Percentiles rank a stretch among this genome's conserved stretches.
These are phyloP conservation scores for Agrotis exclamationis DNA, from an alignment of 2,888 invertebrate genomes.

Conservation along the genomic window DNA sequence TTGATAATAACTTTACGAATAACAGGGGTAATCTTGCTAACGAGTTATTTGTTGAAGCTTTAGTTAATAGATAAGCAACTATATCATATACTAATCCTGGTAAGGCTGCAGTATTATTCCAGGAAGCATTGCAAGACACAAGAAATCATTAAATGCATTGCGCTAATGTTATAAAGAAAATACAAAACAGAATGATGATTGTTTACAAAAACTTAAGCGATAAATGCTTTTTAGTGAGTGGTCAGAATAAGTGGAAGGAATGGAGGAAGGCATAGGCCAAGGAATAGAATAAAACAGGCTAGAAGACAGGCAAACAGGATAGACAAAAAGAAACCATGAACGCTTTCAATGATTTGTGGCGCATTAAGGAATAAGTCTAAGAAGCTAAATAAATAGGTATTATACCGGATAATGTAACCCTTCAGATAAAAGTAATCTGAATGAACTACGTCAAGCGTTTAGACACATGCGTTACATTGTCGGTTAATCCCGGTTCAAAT, in stretches of 20 bases:
- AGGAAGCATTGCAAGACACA: conserved; percentile 15
- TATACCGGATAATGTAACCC: conserved; percentile 7
- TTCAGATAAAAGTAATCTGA: conserved; percentile 20
- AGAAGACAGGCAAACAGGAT: no score
- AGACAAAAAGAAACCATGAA: neutral
- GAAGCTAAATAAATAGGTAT: neutral
- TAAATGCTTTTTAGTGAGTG: neutral
- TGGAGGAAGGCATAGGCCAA: no score
- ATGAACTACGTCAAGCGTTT: conserved; percentile 12
- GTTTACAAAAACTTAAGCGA: neutral
- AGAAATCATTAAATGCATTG: neutral
- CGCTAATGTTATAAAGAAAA: neutral
- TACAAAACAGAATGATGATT: neutral
- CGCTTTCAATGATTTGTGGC: neutral
- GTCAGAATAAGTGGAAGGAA: no score
- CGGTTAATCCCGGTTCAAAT: neutral
- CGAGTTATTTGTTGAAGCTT: conserved; percentile 11
- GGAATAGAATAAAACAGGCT: no score
- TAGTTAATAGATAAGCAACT: neutral
- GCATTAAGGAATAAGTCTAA: neutral
- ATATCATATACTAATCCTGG: neutral
- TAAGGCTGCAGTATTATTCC: neutral
- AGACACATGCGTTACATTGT: neutral
- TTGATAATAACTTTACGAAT: neutral
- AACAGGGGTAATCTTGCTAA: conserved; percentile 22